phyloP scores from a whole-genome alignment of 1,140 invertebrate genomes.

The Zophobas morio region DNA sequence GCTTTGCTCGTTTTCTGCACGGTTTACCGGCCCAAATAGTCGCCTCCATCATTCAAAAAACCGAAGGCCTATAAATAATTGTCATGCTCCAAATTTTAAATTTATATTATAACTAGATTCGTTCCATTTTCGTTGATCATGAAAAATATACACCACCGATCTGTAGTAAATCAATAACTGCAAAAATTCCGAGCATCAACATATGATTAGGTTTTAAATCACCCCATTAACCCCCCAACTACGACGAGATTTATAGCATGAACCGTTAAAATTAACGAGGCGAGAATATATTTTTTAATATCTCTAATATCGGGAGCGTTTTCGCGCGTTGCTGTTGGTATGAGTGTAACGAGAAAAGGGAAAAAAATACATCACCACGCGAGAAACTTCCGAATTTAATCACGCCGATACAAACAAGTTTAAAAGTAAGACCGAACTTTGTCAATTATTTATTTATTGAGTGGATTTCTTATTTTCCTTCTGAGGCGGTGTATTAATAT shows the following conservation, averaged over 20 bases:
- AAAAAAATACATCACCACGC: conserved; percentile 3
- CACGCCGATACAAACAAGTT: conserved; percentile 7
- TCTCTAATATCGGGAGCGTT: conserved; percentile 13
- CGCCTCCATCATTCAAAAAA: too few species aligned
- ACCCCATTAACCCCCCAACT: conserved; percentile 6
- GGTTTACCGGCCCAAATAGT: not conserved
- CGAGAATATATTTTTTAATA: conserved; percentile 34
- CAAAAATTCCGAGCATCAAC: conserved; percentile 8
- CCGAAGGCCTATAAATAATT: too few species aligned
- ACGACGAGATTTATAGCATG: conserved; percentile 4
- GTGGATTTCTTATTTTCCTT: not conserved
- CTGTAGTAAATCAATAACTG: not conserved
- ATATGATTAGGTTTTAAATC: conserved; percentile 25
- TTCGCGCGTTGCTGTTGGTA: not conserved
- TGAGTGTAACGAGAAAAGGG: not conserved
- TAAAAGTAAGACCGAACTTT: conserved; percentile 1
- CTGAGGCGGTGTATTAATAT: not conserved
- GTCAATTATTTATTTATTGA: conserved; percentile 23
- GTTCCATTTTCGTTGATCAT: too few species aligned
- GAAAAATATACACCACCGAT: not conserved
- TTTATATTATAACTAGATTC: too few species aligned
- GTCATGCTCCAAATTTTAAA: too few species aligned
- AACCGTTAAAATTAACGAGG: conserved; percentile 32
- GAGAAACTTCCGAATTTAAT: conserved; percentile 33
- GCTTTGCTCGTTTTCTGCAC: not conserved